Percentiles rank a stretch among this genome's conserved stretches.
Evolutionary conservation across 1,140 invertebrate species (phyloP).

Genomic region (Tyrophagus putrescentiae): DNA sequence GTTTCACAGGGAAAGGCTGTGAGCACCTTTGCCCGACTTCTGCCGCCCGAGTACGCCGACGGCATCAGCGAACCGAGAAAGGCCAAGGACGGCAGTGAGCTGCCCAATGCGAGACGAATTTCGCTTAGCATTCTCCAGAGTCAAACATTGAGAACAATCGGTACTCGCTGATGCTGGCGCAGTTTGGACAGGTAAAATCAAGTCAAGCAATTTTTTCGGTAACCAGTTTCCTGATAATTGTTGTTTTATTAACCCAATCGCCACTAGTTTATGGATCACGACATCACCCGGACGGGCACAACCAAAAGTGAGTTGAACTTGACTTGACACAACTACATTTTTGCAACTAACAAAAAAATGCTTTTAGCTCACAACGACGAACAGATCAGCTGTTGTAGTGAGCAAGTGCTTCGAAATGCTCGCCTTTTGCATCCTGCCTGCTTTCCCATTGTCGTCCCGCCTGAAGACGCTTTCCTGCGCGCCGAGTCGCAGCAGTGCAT

Average conservation of each 20-base stretch:
- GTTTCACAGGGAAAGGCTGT: conserved; percentile 38
- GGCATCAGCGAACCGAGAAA: conserved; percentile 28
- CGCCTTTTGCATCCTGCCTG: conserved; percentile 58
- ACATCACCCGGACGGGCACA: conserved; percentile 64
- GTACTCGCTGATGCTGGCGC: conserved; percentile 78
- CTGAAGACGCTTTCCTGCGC: conserved; percentile 75
- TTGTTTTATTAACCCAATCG: too few species aligned
- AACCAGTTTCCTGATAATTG: too few species aligned
- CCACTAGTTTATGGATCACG: conserved; percentile 92
- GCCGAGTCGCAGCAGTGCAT: conserved; percentile 30
- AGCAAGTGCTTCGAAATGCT: conserved; percentile 1
- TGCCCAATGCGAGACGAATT: conserved; percentile 26
- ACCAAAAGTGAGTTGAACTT: conserved; percentile 22
- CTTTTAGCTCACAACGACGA: conserved; percentile 6
- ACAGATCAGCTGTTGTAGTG: conserved; percentile 19
- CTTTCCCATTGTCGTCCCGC: conserved; percentile 69
- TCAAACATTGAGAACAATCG: conserved; percentile 22
- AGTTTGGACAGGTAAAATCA: conserved; percentile 99
- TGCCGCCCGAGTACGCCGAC: conserved; percentile 49
- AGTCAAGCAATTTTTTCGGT: too few species aligned
- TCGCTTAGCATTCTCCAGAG: conserved; percentile 25
- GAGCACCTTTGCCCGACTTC: conserved; percentile 39
- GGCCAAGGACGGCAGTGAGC: conserved; percentile 17
- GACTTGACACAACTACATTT: too few species aligned
- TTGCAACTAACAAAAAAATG: too few species aligned